Conservation (phyloP, 2,113 vertebrate species). For the Calyptommatus sinebrachiatus region DNA sequence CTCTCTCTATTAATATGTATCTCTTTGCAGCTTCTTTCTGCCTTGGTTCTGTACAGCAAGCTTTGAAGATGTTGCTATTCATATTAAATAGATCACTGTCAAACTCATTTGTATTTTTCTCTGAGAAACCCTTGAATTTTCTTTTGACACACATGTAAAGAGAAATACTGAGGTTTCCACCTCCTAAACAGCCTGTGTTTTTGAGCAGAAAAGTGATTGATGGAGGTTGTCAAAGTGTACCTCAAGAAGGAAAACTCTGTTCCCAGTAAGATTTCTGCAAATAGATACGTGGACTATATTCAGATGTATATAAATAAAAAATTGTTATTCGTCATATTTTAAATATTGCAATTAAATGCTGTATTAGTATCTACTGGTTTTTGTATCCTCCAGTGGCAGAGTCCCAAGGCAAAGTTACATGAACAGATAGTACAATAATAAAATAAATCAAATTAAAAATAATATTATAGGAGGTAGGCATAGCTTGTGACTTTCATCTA, state of each 20-base stretch:
- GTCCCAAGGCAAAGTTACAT: no score
- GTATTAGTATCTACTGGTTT: not conserved
- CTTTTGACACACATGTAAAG: constrained; percentile 50
- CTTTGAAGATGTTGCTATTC: constrained; percentile 41
- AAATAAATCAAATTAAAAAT: no score
- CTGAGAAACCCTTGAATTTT: constrained; percentile 48
- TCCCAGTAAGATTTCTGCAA: constrained; percentile 38
- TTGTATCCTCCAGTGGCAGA: not conserved
- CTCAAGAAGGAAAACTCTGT: constrained; percentile 29
- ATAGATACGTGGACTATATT: constrained; percentile 17
- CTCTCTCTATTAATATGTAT: constrained; percentile 36
- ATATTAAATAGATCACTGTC: constrained; percentile 56
- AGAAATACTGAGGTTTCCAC: constrained; percentile 52
- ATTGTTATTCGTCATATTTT: not conserved
- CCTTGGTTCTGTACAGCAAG: constrained; percentile 21
- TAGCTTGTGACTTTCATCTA: no score
- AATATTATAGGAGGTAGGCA: no score
- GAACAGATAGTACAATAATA: no score
- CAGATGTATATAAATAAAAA: not conserved
- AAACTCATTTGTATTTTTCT: constrained; percentile 48
- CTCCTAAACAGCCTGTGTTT: constrained; percentile 38
- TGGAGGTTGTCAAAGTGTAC: constrained; percentile 49
- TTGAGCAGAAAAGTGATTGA: constrained; percentile 37
- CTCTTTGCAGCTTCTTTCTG: constrained; percentile 27
- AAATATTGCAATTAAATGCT: not conserved